Evolutionary conservation across 2,888 invertebrate genomes (phyloP), one percentile per base, ranked within the genome.

Genomic region (Cephus runcator): DNA sequence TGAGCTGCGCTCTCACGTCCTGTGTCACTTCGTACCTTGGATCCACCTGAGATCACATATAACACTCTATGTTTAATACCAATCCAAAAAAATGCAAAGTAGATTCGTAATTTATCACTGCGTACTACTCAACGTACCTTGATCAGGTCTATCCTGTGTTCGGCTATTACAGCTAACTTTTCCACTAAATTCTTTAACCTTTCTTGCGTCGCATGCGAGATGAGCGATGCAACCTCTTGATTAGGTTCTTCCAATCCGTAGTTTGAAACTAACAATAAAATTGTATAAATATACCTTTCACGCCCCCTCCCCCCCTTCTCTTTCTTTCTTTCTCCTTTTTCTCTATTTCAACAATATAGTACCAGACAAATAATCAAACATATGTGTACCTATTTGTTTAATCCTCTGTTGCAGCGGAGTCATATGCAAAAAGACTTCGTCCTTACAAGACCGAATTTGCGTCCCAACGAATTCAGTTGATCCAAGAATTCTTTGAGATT

Each of bases 161-260:
- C 98, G 2, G 99, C 97, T 89, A 98, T 96, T 85, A 97, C 95
- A 76, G 98, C 96, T 85, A 99, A 94, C 92, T 98, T 98, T 92
- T 98, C 98, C 75, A 98, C 93, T 84, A 99, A 92, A 91, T 95
- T 97, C 92, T 98, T 97, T 83, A 99, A 93, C 85, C 98, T 94
- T 91, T 98, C 98, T 92, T 99, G 98, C 34, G 97, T 95, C 11
- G 98, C 99, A 92, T 99, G 98, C 76, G 98, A 98, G 87, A 99
- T 94, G 79, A 98, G 93, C 33, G 96, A 95, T 1, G 97, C 95
- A n/a, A 99, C 97, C 87, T 98, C 98, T 68, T 94, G 92, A 81
- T 95, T 93, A 0, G 97, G 96, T 88, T 98, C 98, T 69, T 97
- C 97, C 79, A 99, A 92, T 4, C 96, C 97, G 88, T 96, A 93